phyloP scores from a whole-genome alignment of 2,797 vertebrate species.

The Falco berigora region DNA sequence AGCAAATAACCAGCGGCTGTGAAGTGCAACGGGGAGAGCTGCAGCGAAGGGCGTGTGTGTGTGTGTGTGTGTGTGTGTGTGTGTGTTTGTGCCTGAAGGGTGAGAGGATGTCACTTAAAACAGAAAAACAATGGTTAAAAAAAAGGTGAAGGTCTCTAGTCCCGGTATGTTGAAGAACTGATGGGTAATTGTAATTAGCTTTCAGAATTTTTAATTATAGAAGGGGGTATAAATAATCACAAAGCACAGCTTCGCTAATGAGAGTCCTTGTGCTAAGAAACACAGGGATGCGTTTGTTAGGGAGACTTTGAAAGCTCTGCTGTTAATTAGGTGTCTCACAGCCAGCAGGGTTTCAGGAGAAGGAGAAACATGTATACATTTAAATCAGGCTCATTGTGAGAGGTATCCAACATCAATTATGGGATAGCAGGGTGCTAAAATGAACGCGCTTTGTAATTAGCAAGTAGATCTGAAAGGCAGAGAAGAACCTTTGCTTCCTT shows the following conservation, averaged over 20 bases:
- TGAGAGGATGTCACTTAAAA: neutral
- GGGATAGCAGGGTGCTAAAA: neutral
- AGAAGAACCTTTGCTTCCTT: neutral
- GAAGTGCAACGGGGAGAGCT: neutral
- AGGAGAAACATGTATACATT: slow-evolving; percentile 43
- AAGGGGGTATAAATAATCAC: slow-evolving; percentile 74
- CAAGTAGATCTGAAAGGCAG: neutral
- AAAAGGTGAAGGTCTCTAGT: slow-evolving; percentile 13
- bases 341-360: slow-evolving; percentile 48
- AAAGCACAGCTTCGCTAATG: slow-evolving; percentile 68
- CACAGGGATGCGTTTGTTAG: slow-evolving; percentile 60
- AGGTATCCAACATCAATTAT: slow-evolving; percentile 23
- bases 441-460: neutral
- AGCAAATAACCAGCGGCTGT: neutral
- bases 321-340: slow-evolving; percentile 70
- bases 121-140: neutral
- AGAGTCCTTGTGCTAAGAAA: slow-evolving; percentile 63
- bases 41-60: neutral
- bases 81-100: too few relatives aligned
- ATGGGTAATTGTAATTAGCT: slow-evolving; percentile 76
- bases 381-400: slow-evolving; percentile 49
- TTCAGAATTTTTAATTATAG: slow-evolving; percentile 77
- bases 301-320: slow-evolving; percentile 64
- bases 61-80: too few relatives aligned
- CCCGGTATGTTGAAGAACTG: slow-evolving; percentile 27